phyloP scores from a whole-genome alignment of 2,113 vertebrate species.

The Sakesphorus luctuosus region DNA sequence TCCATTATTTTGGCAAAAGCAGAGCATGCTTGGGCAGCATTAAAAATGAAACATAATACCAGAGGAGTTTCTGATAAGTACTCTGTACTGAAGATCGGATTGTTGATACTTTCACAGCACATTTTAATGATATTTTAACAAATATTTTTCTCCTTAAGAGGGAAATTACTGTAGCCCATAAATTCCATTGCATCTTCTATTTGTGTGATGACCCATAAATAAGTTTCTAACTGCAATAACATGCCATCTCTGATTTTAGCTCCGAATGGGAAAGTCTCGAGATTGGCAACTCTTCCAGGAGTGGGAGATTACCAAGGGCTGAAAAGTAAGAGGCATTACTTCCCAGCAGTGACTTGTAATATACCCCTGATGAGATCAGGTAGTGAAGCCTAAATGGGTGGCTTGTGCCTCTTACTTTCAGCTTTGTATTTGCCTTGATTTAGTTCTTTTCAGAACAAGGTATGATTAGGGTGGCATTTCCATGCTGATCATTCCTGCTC shows the following conservation, averaged over 20 bases:
- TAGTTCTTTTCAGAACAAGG: background rate
- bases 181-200: background rate
- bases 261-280: background rate
- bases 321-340: background rate
- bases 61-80: background rate
- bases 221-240: background rate
- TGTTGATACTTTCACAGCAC: background rate
- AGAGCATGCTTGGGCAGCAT: slow-evolving; percentile 19
- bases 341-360: background rate
- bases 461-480: background rate
- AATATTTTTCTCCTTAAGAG: background rate
- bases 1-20: slow-evolving; percentile 47
- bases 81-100: background rate
- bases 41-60: background rate
- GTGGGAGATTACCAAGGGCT: background rate
- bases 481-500: background rate
- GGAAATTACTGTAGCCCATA: background rate
- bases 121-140: background rate
- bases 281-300: background rate
- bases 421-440: background rate
- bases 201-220: background rate
- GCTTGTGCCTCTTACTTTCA: background rate
- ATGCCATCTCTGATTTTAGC: background rate
- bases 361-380: background rate
- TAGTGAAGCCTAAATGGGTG: background rate